Conservation (phyloP, 2,888 invertebrate species). For the Rhorus exstirpatorius region DNA sequence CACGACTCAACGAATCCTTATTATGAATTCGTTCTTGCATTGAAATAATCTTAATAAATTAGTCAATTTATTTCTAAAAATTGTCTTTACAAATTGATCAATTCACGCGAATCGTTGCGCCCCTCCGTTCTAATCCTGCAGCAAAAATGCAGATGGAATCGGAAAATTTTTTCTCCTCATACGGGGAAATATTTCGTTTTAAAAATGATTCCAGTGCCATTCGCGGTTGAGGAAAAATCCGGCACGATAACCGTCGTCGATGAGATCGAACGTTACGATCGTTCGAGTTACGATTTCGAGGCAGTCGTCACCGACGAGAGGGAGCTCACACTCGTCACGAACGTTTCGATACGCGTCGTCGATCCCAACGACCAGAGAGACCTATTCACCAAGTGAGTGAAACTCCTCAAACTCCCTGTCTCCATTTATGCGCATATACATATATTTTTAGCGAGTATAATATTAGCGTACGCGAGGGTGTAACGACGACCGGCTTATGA, state of each 20-base stretch:
- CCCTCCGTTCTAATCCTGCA: too few relatives aligned
- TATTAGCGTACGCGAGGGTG: conserved; percentile 21
- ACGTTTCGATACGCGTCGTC: conserved; percentile 94
- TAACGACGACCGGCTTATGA: conserved; percentile 57
- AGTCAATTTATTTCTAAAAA: too few relatives aligned
- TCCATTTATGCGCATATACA: background rate
- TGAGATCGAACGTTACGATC: conserved; percentile 90
- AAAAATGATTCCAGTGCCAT: conserved; percentile 90
- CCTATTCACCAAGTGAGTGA: conserved; percentile 89
- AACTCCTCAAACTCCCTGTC: conserved; percentile 38
- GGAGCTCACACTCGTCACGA: conserved; percentile 91
- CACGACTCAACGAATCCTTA: too few relatives aligned
- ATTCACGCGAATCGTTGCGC: too few relatives aligned
- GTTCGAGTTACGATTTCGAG: conserved; percentile 92
- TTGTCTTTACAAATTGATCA: too few relatives aligned
- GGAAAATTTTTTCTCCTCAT: too few relatives aligned
- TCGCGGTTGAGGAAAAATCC: conserved; percentile 95
- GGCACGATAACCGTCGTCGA: conserved; percentile 95
- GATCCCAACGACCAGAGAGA: conserved; percentile 91
- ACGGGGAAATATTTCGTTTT: too few relatives aligned
- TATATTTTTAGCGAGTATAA: conserved; percentile 9
- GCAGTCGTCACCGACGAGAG: conserved; percentile 91
- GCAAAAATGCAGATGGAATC: too few relatives aligned
- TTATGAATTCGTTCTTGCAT: too few relatives aligned
- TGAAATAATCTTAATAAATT: too few relatives aligned